Conservation (phyloP, 2,888 invertebrate species). For the Megaustenia siamemsis region DNA sequence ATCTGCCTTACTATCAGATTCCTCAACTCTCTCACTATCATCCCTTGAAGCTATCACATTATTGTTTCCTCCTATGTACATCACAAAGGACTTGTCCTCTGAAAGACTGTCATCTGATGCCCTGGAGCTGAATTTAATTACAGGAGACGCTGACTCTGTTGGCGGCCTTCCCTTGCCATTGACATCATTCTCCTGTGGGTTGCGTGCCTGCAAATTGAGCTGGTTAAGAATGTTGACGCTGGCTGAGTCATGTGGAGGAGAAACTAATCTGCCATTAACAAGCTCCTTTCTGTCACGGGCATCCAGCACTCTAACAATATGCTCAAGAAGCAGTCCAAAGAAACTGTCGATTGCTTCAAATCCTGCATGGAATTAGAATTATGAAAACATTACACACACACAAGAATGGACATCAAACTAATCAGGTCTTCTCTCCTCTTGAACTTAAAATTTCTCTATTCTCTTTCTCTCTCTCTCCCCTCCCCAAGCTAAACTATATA, state of each 20-base stretch:
- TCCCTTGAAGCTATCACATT: conserved; percentile 36
- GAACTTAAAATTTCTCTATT: not conserved
- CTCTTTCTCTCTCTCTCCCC: not conserved
- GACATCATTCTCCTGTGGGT: conserved; percentile 18
- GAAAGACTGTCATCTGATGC: conserved; percentile 12
- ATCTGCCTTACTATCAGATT: not conserved
- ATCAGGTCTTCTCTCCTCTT: not conserved
- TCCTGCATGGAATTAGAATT: conserved; percentile 56
- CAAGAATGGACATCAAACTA: not conserved
- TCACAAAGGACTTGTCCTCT: not conserved
- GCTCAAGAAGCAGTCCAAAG: conserved; percentile 67
- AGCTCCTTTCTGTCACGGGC: conserved; percentile 61
- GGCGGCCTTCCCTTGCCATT: conserved; percentile 28
- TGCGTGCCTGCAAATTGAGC: conserved; percentile 34
- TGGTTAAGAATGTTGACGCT: conserved; percentile 48
- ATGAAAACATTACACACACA: not conserved
- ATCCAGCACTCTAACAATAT: conserved; percentile 62
- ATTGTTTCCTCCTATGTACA: conserved; percentile 36
- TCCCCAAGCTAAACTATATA: too few relatives aligned
- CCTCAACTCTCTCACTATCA: not conserved
- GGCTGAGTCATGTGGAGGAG: conserved; percentile 38
- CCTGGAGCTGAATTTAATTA: conserved; percentile 34
- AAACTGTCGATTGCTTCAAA: conserved; percentile 74
- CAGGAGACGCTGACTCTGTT: conserved; percentile 14
- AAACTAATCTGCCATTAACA: conserved; percentile 46